Conservation (phyloP, 2,888 invertebrate species). For the Sarcophaga rosellei region DNA sequence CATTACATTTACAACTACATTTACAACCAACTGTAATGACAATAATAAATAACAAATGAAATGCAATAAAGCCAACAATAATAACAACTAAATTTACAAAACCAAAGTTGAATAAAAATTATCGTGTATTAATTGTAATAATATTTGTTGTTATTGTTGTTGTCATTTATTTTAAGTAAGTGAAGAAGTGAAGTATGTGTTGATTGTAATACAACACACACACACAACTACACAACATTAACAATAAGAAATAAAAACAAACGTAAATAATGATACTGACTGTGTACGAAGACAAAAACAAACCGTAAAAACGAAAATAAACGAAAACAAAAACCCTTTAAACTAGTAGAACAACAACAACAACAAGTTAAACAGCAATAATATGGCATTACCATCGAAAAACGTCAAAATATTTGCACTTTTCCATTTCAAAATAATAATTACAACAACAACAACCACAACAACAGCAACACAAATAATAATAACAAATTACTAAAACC, state of each 20-base stretch:
- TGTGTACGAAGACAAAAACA: too few relatives aligned
- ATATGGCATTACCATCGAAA: slow-evolving; percentile 62
- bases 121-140: too few relatives aligned
- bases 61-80: too few relatives aligned
- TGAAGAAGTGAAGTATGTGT: too few relatives aligned
- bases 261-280: too few relatives aligned
- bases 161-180: too few relatives aligned
- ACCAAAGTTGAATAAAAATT: too few relatives aligned
- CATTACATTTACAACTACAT: too few relatives aligned
- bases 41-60: too few relatives aligned
- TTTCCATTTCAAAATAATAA: slow-evolving; percentile 71
- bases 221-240: slow-evolving; percentile 28
- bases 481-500: slow-evolving; percentile 46
- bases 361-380: slow-evolving; percentile 18
- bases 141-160: background rate
- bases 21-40: too few relatives aligned
- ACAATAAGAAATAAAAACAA: slow-evolving; percentile 22
- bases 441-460: slow-evolving; percentile 46
- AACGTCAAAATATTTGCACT: slow-evolving; percentile 80
- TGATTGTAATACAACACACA: too few relatives aligned
- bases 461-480: slow-evolving; percentile 48
- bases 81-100: too few relatives aligned
- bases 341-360: slow-evolving; percentile 12
- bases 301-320: background rate
- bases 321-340: background rate